Conservation (phyloP, 2,113 vertebrate genomes). For the Scolopax mira region DNA sequence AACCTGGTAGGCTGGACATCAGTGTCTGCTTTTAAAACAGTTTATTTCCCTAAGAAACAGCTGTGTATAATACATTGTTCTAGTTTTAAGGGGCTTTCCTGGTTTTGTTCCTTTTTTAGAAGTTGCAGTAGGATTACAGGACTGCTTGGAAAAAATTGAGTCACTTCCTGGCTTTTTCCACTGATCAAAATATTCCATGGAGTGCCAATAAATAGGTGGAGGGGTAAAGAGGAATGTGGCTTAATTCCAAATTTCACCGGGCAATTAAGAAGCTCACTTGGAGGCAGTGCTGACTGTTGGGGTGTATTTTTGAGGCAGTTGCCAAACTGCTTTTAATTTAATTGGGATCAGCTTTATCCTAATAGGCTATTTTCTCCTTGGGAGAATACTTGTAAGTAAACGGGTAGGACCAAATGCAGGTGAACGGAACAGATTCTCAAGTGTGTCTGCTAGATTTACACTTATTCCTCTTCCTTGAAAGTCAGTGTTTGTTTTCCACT, state of each 20-base stretch:
- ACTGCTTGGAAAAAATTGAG: conserved; percentile 67
- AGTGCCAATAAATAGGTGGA: conserved; percentile 5
- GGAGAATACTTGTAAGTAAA: not conserved
- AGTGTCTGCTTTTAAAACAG: not conserved
- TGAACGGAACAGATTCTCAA: not conserved
- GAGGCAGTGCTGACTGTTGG: not conserved
- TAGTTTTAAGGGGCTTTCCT: conserved; percentile 63
- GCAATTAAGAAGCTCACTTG: not conserved
- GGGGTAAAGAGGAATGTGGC: not conserved
- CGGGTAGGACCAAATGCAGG: not conserved
- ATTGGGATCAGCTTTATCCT: not conserved
- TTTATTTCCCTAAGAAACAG: not conserved
- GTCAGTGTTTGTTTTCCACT: not conserved
- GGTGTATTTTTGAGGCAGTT: not conserved
- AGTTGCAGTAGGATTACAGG: conserved; percentile 14
- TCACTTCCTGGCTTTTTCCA: conserved; percentile 75
- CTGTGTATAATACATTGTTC: conserved; percentile 49
- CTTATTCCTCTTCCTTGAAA: not conserved
- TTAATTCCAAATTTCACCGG: not conserved
- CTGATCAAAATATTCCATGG: conserved; percentile 27
- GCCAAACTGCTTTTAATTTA: not conserved
- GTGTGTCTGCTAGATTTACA: not conserved
- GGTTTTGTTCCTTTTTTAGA: conserved; percentile 70
- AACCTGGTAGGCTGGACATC: not conserved
- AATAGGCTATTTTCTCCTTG: not conserved